Conservation (phyloP, 2,113 vertebrate species). For the Cyanistes caeruleus region DNA sequence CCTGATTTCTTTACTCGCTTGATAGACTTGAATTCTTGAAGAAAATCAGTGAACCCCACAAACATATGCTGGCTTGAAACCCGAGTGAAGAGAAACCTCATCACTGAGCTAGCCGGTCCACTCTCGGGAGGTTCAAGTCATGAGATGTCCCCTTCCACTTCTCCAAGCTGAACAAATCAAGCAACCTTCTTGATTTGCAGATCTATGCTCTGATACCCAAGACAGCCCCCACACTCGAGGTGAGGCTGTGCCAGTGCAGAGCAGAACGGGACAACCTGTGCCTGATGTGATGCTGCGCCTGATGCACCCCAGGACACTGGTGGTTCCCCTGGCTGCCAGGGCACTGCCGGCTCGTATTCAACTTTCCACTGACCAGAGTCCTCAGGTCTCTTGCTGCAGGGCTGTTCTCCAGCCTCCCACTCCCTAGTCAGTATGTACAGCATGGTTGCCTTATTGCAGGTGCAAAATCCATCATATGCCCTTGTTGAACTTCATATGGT, state of each 20-base stretch:
- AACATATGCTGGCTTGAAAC: too few relatives aligned
- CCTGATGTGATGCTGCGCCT: accelerated
- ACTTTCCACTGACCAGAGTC: accelerated
- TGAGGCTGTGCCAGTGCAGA: accelerated
- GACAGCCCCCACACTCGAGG: not conserved
- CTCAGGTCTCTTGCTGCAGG: not conserved
- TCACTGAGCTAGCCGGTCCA: too few relatives aligned
- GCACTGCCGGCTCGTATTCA: not conserved
- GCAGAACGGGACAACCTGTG: not conserved
- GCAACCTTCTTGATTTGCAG: not conserved
- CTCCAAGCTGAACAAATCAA: not conserved
- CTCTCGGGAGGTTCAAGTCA: too few relatives aligned
- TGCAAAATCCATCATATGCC: not conserved
- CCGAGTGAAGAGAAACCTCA: too few relatives aligned
- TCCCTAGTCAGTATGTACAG: not conserved
- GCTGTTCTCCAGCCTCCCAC: not conserved
- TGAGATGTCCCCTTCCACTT: not conserved
- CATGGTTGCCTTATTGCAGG: not conserved
- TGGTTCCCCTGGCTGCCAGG: not conserved
- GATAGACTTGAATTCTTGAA: too few relatives aligned
- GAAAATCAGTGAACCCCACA: too few relatives aligned
- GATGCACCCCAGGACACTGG: accelerated
- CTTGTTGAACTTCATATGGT: not conserved
- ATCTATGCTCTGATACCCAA: not conserved
- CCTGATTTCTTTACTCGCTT: too few relatives aligned